Evolutionary conservation across 2,888 invertebrate species (phyloP).

Genomic region (Argyra leucocephala): DNA sequence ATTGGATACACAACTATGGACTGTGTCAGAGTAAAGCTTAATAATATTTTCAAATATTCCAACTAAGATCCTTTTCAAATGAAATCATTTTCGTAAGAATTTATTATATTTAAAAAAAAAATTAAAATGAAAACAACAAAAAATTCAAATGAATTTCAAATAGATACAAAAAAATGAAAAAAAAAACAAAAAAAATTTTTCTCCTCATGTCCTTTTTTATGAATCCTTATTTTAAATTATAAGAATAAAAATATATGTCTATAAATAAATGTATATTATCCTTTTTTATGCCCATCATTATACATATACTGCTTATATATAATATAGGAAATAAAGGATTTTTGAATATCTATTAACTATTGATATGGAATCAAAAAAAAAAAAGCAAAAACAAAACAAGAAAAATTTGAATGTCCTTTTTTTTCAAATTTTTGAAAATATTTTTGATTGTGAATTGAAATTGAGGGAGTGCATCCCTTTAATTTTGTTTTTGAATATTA

Average conservation of each 20-base stretch:
- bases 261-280: neutral
- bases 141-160: neutral
- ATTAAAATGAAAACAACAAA: neutral
- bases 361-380: too few relatives aligned
- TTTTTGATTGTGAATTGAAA: neutral
- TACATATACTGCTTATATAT: neutral
- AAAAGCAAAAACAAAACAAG: too few relatives aligned
- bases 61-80: too few relatives aligned
- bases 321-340: too few relatives aligned
- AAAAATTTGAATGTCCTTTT: too few relatives aligned
- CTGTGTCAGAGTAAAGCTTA: neutral
- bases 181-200: neutral
- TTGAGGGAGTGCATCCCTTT: neutral
- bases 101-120: neutral
- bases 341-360: too few relatives aligned
- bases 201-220: too few relatives aligned
- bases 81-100: neutral
- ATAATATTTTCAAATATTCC: too few relatives aligned
- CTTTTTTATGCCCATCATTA: neutral
- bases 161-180: neutral
- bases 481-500: neutral
- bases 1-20: neutral
- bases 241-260: neutral
- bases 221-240: neutral
- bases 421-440: too few relatives aligned